Conservation (phyloP, 2,797 vertebrate genomes). For the Jordanella pulchra region DNA sequence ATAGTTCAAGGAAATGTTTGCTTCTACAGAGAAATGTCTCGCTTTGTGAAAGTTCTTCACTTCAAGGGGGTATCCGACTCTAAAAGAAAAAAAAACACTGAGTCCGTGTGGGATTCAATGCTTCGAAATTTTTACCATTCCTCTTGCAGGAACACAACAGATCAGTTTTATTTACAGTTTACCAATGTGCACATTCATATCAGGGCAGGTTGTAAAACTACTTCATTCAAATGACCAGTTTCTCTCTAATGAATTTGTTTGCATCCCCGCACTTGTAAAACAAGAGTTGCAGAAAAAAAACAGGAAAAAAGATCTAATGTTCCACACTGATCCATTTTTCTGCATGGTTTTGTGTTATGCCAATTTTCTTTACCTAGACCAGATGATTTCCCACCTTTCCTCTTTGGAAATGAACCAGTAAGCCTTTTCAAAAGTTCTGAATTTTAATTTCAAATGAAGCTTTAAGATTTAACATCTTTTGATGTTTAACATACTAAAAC, state of each 20-base stretch:
- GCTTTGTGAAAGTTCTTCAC: constrained; percentile 51
- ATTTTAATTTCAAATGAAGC: constrained; percentile 6
- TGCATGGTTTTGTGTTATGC: constrained; percentile 17
- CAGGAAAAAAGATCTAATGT: constrained; percentile 65
- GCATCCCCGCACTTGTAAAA: constrained; percentile 43
- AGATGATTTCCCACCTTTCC: constrained; percentile 41
- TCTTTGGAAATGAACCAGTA: constrained; percentile 33
- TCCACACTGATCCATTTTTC: constrained; percentile 53
- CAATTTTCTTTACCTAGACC: constrained; percentile 47
- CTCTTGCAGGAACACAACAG: constrained; percentile 61
- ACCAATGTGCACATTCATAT: constrained; percentile 56
- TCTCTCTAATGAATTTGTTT: constrained; percentile 65
- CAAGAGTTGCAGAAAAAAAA: constrained; percentile 41
- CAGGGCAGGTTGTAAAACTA: constrained; percentile 64
- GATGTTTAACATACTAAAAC: constrained; percentile 24
- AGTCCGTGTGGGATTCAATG: constrained; percentile 38
- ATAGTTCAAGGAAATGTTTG: constrained; percentile 68
- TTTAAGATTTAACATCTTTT: constrained; percentile 31
- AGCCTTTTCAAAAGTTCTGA: constrained; percentile 26
- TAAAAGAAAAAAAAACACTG: constrained; percentile 8
- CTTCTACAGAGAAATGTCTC: constrained; percentile 59
- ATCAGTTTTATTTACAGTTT: constrained; percentile 65
- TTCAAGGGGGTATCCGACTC: constrained; percentile 44
- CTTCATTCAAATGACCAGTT: constrained; percentile 67
- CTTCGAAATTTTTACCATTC: constrained; percentile 58